phyloP scores from a whole-genome alignment of 2,113 vertebrate species.

The Sitta europaea region DNA sequence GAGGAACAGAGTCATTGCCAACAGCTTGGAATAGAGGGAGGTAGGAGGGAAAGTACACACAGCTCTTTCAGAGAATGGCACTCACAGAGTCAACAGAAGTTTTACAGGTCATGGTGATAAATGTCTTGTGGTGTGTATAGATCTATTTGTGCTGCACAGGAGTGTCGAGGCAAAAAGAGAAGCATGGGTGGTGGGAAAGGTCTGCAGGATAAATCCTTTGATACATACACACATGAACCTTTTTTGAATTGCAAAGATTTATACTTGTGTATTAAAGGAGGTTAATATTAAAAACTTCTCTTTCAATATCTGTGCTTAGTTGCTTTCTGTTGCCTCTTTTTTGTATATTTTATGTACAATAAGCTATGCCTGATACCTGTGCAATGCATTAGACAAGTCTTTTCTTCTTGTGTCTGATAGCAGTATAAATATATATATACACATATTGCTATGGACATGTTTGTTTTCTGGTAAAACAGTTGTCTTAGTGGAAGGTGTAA shows the following conservation, averaged over 20 bases:
- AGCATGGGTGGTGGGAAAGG: not conserved
- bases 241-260: not conserved
- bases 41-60: accelerated
- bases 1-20: not conserved
- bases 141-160: not conserved
- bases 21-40: not conserved
- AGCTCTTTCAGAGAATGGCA: not conserved
- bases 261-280: not conserved
- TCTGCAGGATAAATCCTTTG: not conserved
- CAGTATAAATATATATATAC: no score
- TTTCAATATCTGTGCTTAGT: not conserved
- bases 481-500: not conserved
- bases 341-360: not conserved
- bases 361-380: not conserved
- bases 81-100: not conserved
- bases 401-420: not conserved
- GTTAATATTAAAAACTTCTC: not conserved
- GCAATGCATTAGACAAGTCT: not conserved
- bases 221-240: accelerated
- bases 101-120: not conserved
- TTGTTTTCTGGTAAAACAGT: not conserved
- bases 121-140: not conserved
- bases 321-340: not conserved
- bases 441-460: no score
- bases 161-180: not conserved